Conservation (phyloP, 2,888 invertebrate species). For the Melangyna quadrimaculata region DNA sequence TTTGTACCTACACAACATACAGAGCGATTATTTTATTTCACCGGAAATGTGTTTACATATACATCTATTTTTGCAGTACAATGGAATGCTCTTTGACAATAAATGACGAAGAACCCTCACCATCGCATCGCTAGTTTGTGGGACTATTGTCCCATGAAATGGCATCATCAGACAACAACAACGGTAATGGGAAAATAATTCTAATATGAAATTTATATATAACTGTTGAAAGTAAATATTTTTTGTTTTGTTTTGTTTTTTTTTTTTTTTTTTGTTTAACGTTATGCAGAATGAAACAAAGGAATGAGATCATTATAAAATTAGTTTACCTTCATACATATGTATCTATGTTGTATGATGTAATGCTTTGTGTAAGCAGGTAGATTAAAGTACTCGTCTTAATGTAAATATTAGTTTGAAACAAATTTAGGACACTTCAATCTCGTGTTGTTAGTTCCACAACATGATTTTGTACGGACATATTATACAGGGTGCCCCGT, state of each 20-base stretch:
- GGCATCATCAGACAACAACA: neutral
- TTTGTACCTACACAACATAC: neutral
- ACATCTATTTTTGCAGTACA: neutral
- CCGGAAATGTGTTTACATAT: slow-evolving; percentile 22
- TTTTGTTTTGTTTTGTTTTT: neutral
- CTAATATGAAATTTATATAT: slow-evolving; percentile 16
- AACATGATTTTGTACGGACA: too few species aligned
- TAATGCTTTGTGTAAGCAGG: neutral
- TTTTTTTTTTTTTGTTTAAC: neutral
- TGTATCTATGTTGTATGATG: neutral
- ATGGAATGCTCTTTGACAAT: slow-evolving; percentile 14
- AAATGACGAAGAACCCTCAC: neutral
- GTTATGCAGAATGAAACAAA: neutral
- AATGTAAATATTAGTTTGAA: neutral
- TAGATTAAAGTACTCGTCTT: neutral
- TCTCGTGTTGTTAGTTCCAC: too few species aligned
- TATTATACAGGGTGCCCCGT: too few species aligned
- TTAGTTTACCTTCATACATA: too few species aligned
- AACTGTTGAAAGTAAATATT: neutral
- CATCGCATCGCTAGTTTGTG: too few species aligned
- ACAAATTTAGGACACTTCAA: too few species aligned
- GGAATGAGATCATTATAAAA: slow-evolving; percentile 5
- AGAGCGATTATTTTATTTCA: neutral
- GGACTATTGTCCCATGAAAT: slow-evolving; percentile 20
- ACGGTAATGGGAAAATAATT: slow-evolving; percentile 19